Evolutionary conservation across 1,140 invertebrate genomes (phyloP).

Genomic region (Scaptomyza montana): DNA sequence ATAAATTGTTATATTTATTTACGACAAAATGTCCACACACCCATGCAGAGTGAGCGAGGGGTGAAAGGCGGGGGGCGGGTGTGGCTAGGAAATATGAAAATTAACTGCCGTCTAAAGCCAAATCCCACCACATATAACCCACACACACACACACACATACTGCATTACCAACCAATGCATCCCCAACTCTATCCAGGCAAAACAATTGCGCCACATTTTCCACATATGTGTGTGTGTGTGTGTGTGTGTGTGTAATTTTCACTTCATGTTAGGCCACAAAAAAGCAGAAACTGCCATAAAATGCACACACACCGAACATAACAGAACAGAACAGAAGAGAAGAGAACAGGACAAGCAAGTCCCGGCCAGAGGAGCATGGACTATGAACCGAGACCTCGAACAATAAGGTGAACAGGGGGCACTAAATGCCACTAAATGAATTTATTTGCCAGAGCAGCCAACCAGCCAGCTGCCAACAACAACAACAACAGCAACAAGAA

Average conservation of each 20-base stretch:
- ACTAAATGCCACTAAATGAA: conserved; percentile 82
- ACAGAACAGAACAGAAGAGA: not conserved
- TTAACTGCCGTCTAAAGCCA: conserved; percentile 80
- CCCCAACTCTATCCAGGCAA: conserved; percentile 30
- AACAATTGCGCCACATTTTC: conserved; percentile 73
- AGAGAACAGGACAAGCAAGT: conserved; percentile 12
- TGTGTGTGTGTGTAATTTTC: conserved; percentile 75
- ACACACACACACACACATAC: conserved; percentile 31
- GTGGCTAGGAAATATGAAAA: conserved; percentile 81
- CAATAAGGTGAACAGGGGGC: conserved; percentile 76
- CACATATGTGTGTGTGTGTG: conserved; percentile 54
- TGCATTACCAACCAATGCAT: not conserved
- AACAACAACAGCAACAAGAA: conserved; percentile 12
- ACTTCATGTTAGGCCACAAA: conserved; percentile 80
- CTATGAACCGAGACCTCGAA: conserved; percentile 35
- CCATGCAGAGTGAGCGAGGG: not conserved
- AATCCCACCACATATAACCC: conserved; percentile 57
- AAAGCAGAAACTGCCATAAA: conserved; percentile 80
- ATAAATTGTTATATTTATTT: conserved; percentile 83
- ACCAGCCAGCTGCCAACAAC: conserved; percentile 13
- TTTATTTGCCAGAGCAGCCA: conserved; percentile 65
- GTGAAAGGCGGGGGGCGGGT: conserved; percentile 21
- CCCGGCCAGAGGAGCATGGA: conserved; percentile 33
- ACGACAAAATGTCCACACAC: conserved; percentile 71
- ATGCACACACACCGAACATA: conserved; percentile 58